Evolutionary conservation across 2,888 invertebrate genomes (phyloP).

Genomic region (Spodoptera exigua): DNA sequence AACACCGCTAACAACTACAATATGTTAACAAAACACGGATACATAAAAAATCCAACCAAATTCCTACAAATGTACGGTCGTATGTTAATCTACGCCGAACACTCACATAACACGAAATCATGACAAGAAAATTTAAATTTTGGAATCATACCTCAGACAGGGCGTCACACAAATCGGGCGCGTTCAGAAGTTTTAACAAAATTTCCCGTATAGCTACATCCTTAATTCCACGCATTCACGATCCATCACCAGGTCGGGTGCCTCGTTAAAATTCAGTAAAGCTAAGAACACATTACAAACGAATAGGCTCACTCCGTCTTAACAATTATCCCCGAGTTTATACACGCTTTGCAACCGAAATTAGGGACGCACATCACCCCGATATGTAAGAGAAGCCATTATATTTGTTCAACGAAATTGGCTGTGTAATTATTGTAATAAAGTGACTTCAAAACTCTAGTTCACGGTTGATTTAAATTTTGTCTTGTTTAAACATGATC

Average conservation of each 20-base stretch:
- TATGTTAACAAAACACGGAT: constrained; percentile 27
- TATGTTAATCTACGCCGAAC: constrained; percentile 32
- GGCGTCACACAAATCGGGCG: constrained; percentile 52
- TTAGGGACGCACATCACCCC: constrained; percentile 55
- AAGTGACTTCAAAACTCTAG: constrained; percentile 57
- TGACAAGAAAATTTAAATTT: constrained; percentile 42
- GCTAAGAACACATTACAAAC: constrained; percentile 71
- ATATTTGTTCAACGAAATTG: constrained; percentile 69
- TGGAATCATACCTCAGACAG: constrained; percentile 46
- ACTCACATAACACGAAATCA: constrained; percentile 8
- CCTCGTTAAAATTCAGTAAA: constrained; percentile 74
- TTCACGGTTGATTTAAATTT: constrained; percentile 62
- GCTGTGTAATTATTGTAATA: constrained; percentile 68
- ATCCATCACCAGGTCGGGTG: constrained; percentile 38
- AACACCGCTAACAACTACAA: constrained; percentile 16
- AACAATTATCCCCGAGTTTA: constrained; percentile 72
- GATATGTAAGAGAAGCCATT: constrained; percentile 42
- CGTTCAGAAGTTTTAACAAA: constrained; percentile 64
- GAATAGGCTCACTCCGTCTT: constrained; percentile 67
- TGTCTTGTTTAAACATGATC: constrained; percentile 53
- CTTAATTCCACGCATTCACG: constrained; percentile 51
- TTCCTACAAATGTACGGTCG: constrained; percentile 21
- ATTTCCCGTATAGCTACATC: constrained; percentile 54
- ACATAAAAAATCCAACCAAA: constrained; percentile 23
- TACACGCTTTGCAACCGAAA: constrained; percentile 69